Percentiles rank a stretch among this genome's conserved stretches.
Conservation (phyloP, 2,888 invertebrate species). For the Cabera pusaria region DNA sequence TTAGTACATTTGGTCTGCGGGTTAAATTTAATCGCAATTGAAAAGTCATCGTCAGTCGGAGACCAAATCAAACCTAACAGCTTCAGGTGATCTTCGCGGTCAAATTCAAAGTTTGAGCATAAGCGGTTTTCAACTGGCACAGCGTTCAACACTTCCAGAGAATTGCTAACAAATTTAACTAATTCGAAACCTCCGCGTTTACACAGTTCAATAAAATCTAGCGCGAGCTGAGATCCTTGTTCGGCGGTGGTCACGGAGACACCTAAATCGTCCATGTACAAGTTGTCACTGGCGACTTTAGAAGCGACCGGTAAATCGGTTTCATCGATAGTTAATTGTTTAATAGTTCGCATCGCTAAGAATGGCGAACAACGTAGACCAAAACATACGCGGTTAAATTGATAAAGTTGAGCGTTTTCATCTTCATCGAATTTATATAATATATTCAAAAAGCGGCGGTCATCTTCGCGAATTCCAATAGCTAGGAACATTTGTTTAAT, state of each 20-base stretch:
- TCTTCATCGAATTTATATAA: constrained; percentile 24
- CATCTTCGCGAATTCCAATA: constrained; percentile 18
- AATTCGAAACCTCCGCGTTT: constrained; percentile 20
- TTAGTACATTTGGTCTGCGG: constrained; percentile 19
- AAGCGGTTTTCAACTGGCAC: constrained; percentile 16
- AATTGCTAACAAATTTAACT: constrained; percentile 19
- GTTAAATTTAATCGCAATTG: neutral
- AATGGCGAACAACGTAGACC: constrained; percentile 24
- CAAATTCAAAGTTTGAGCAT: constrained; percentile 9
- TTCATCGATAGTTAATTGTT: constrained; percentile 17
- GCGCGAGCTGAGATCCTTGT: constrained; percentile 1
- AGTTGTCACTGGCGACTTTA: constrained; percentile 9
- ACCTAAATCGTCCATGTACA: constrained; percentile 11
- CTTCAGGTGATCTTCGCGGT: constrained; percentile 1
- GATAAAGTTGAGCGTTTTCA: constrained; percentile 11
- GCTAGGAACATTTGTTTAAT: constrained; percentile 27
- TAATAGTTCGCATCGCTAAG: constrained; percentile 19
- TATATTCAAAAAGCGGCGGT: constrained; percentile 23
- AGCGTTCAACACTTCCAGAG: constrained; percentile 2
- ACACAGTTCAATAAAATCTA: constrained; percentile 15
- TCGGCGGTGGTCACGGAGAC: constrained; percentile 1
- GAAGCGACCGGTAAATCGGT: neutral
- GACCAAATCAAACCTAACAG: constrained; percentile 7
- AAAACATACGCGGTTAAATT: constrained; percentile 27
- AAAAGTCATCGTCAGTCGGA: neutral